Evolutionary conservation across 2,113 vertebrate species (phyloP).

Genomic region (Gracilinanus agilis): DNA sequence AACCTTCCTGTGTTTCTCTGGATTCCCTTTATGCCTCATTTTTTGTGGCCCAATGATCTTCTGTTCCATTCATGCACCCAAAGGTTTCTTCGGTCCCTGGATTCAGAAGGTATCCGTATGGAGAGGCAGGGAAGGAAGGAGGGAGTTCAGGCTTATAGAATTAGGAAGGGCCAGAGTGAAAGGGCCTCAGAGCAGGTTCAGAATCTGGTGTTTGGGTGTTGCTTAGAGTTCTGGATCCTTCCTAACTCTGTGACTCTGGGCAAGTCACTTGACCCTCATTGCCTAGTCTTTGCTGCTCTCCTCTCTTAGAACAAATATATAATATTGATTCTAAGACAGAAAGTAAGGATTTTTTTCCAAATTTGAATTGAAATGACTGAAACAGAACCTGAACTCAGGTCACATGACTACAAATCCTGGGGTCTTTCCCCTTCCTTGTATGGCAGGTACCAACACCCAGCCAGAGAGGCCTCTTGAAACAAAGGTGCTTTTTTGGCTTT

Average conservation of each 20-base stretch:
- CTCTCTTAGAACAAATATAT: not conserved
- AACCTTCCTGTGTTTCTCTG: not conserved
- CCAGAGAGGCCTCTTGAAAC: not conserved
- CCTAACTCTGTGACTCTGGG: not conserved
- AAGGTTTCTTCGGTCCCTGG: not conserved
- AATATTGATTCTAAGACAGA: not conserved
- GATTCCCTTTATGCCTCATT: not conserved
- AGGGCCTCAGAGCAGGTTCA: not conserved
- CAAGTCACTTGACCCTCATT: not conserved
- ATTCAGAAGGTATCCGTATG: not conserved
- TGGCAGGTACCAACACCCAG: not conserved
- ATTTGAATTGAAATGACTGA: not conserved
- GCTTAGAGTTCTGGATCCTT: not conserved
- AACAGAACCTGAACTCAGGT: not conserved
- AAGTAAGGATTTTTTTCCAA: not conserved
- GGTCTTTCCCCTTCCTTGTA: not conserved
- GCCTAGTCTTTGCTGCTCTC: not conserved
- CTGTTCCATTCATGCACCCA: not conserved
- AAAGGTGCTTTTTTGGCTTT: not conserved
- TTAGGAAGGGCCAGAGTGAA: not conserved
- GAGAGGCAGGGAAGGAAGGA: not conserved
- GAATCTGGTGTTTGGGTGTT: not conserved
- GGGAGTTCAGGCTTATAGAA: not conserved
- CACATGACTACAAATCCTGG: not conserved
- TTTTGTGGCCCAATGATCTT: not conserved